Evolutionary conservation across 2,113 vertebrate genomes (phyloP).

Genomic region (Phrynosoma platyrhinos): DNA sequence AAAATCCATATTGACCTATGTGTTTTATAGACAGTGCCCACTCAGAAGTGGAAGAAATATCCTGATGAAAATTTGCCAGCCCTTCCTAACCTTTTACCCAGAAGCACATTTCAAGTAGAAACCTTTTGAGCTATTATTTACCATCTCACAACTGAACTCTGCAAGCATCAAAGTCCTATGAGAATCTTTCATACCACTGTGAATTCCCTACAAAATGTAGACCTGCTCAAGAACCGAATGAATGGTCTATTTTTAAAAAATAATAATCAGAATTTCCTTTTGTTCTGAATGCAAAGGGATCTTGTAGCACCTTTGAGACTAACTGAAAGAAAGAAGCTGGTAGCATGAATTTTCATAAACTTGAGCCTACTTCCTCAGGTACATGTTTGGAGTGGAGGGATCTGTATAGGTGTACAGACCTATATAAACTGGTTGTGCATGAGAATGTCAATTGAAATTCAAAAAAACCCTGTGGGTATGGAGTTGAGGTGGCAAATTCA

Average conservation of each 20-base stretch:
- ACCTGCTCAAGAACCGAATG: neutral
- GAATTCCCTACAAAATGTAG: neutral
- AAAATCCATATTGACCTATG: neutral
- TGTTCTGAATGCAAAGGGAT: neutral
- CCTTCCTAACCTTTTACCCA: neutral
- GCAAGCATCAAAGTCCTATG: neutral
- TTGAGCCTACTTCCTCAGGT: too few relatives aligned
- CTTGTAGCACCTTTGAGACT: too few relatives aligned
- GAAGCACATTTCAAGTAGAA: neutral
- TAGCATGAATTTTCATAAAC: too few relatives aligned
- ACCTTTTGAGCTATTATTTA: neutral
- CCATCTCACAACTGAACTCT: neutral
- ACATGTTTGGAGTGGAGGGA: too few relatives aligned
- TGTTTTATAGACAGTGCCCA: neutral
- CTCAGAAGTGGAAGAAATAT: neutral
- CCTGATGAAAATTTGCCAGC: neutral
- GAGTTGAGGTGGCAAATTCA: too few relatives aligned
- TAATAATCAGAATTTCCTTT: neutral
- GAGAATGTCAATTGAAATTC: too few relatives aligned
- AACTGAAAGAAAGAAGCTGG: too few relatives aligned
- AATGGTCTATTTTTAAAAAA: neutral
- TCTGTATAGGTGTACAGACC: too few relatives aligned
- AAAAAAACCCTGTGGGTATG: too few relatives aligned
- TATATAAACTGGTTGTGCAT: too few relatives aligned
- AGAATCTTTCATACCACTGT: neutral